Base-by-base conservation (phyloP, 2,888 invertebrate genomes). In the Acanthacorydalis orientalis region DNA sequence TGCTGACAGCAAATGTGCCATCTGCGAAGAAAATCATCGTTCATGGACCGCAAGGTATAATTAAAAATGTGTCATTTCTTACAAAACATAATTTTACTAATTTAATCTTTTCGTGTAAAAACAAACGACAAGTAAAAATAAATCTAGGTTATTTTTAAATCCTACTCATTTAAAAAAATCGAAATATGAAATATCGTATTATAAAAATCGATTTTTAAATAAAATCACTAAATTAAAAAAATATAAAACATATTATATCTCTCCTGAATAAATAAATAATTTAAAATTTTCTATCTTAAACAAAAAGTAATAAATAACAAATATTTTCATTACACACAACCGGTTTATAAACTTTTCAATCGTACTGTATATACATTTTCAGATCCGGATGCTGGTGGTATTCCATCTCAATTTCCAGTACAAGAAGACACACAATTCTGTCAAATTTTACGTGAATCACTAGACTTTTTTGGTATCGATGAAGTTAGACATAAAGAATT, bases 11-110 rank as follows among this genome's bases (percentile, higher is more conserved):
- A 4, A 98, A 98, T 67, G 96, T 99, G 12, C 98, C 98, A 0
- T 95, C 96, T 1, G 96, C 98, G 1, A 99, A 99, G 68, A 98
- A 97, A 68, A 93, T 97, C 53, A 85, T 97, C 49, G 93, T 97
- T 1, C 95, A 97, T 64, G 96, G 95, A 1, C 88, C 89, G 45
- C 79, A 82, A 68, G 63, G 83, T 75, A 62, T 65, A 64, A 67
- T 56, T 61, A 60, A 53, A 48, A n/a, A 34, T 7, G n/a, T n/a
- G n/a, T n/a, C n/a, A 23, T 23, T 23, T 2, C 6, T 23, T 23
- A 6, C 23, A 23, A 23, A n/a, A 49, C 49, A 23, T 23, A 23
- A 23, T 6, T 23, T n/a, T 39, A 32, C 7, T 42, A 6, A 9
- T 12, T 32, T 46, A 39, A 14, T 16, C 2, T 46, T 48, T 9